phyloP scores from a whole-genome alignment of 2,888 invertebrate species.

The Orthosia gothica region DNA sequence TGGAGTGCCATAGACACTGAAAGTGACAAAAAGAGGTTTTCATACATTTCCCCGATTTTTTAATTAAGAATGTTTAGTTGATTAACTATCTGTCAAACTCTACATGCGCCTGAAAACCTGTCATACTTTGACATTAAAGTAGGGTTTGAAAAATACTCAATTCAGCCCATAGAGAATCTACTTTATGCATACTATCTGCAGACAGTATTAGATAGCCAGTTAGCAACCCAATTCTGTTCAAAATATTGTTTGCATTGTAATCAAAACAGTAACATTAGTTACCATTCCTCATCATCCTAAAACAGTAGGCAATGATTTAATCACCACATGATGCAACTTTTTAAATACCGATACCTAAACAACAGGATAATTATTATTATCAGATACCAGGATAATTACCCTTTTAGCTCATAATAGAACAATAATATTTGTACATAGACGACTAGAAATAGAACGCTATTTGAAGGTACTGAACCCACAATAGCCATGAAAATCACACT shows the following conservation, averaged over 20 bases:
- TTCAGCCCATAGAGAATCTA: too few relatives aligned
- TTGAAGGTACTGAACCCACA: constrained; percentile 40
- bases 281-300: not conserved
- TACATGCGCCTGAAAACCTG: too few relatives aligned
- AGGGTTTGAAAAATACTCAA: too few relatives aligned
- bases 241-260: not conserved
- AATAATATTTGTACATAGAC: not conserved
- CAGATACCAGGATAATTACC: constrained; percentile 2
- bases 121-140: too few relatives aligned
- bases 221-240: not conserved
- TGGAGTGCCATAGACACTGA: constrained; percentile 19
- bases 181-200: too few relatives aligned
- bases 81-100: too few relatives aligned
- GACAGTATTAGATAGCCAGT: too few relatives aligned
- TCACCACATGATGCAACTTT: not conserved
- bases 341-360: constrained; percentile 8
- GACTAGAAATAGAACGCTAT: not conserved
- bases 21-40: not conserved
- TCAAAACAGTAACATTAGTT: not conserved
- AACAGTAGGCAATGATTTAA: not conserved
- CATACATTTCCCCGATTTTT: too few relatives aligned
- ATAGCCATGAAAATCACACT: constrained; percentile 14
- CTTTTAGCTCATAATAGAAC: not conserved
- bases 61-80: too few relatives aligned
- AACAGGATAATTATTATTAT: constrained; percentile 15